Base-by-base conservation (phyloP, 2,888 invertebrate species). In the Mimas tiliae region DNA sequence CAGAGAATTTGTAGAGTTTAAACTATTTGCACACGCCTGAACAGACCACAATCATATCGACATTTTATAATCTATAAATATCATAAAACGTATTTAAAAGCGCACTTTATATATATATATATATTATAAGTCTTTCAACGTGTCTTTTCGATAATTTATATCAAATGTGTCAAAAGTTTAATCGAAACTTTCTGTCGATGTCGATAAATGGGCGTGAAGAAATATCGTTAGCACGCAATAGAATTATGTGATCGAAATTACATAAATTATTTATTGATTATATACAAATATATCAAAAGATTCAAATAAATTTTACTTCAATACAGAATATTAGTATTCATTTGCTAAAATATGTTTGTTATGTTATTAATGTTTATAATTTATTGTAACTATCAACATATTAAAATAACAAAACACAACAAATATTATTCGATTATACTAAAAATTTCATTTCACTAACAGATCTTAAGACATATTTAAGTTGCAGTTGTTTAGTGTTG, bases 371-470 rank as follows among this genome's bases (percentile, higher is more conserved):
- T 38, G 38, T 34, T 58, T 42, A 55, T 53, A 38, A 55, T 55
- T 58, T 42, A 58, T 21, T 58, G 42, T 58, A 19, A 58, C 58
- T 42, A 58, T 34, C 55, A 58, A 42, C 14, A 27, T 55, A 55
- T 38, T 55, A 16, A 55, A 21, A 38, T 38, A 58, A 58, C 42
- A 58, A 58, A 58, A 67, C 34, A 67, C 64, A 65, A 65, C 53
- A 53, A 53, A 45, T 47, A 55, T 42, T 7, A 65, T 50, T 50
- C 47, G 19, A 67, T 64, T 62, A 42, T 64, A 62, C 53, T 68
- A 66, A 58, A 58, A 58, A n/a, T n/a, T n/a, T 7, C 4, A 58
- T 58, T 6, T 12, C 58, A 19, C 16, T 19, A 11, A 38, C 34
- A 55, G 11, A 55, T 12, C 12, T 58, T 58, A 19, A 2, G 11